Evolutionary conservation across 2,888 invertebrate species (phyloP), one percentile per base, ranked within the genome.

Genomic region (Cephus sareptanus): DNA sequence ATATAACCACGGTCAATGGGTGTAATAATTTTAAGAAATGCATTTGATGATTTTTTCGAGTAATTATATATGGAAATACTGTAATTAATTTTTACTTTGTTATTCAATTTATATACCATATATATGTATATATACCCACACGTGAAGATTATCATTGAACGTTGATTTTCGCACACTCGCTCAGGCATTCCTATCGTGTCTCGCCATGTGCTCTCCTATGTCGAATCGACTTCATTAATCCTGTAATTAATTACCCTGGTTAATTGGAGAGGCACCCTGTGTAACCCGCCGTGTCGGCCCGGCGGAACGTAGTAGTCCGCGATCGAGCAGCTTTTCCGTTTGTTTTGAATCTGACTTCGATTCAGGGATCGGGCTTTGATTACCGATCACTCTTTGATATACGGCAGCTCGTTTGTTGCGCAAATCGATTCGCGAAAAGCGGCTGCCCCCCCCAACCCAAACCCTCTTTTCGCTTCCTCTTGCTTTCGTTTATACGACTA

Each of bases 201-300:
- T 70, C 30, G 11, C n/a, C 1, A 12, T 70, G 33, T 9, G 30
- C 70, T 70, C 70, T 12, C 12, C 12, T 70, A 75, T 68, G 69
- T 69, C 76, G 75, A 77, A 76, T 80, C 79, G 80, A 82, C 82
- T 83, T 81, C 77, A 82, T 85, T 85, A 84, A 85, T 85, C 81
- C 82, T 82, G 79, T 81, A 84, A 87, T 85, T 86, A 85, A 86
- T 87, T 85, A 85, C 82, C 82, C 79, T 74, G 75, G 81, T 82
- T 86, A 85, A 86, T 86, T 85, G 85, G 84, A 85, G 81, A 81
- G 79, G 82, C 76, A 78, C 56, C 77, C 33, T 34, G 34, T 75
- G 75, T 75, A 75, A 75, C 34, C 74, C 78, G 68, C 69, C 31
- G 12, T 40, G 70, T 70, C 30, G 70, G 33, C 70, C 70, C 30